Percentiles rank a stretch among this genome's conserved stretches.
Evolutionary conservation across 1,140 invertebrate genomes (phyloP).

Genomic region (Heliconius hermathena): DNA sequence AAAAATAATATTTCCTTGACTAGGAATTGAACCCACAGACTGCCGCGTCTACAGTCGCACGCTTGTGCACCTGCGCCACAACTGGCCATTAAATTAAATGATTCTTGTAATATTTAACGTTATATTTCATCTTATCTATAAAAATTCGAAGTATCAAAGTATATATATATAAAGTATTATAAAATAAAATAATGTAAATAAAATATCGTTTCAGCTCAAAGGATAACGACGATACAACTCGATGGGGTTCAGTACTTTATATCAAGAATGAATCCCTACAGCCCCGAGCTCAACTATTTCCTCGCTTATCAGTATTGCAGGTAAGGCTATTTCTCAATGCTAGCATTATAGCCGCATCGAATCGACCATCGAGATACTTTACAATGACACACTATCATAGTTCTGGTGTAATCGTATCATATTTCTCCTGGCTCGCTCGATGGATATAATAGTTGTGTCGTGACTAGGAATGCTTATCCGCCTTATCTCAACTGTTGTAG

Average conservation of each 20-base stretch:
- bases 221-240: slow-evolving; percentile 92
- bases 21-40: too few relatives aligned
- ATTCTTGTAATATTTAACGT: too few relatives aligned
- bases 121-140: too few relatives aligned
- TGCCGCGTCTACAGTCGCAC: too few relatives aligned
- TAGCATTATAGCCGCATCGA: slow-evolving; percentile 36
- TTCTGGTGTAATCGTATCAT: slow-evolving; percentile 52
- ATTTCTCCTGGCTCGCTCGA: slow-evolving; percentile 52
- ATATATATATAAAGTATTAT: neutral
- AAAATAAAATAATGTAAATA: slow-evolving; percentile 32
- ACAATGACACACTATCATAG: slow-evolving; percentile 47
- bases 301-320: slow-evolving; percentile 93
- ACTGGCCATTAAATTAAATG: too few relatives aligned
- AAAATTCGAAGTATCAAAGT: neutral
- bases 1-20: too few relatives aligned
- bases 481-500: slow-evolving; percentile 58
- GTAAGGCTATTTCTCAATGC: slow-evolving; percentile 53
- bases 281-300: slow-evolving; percentile 93
- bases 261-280: slow-evolving; percentile 93
- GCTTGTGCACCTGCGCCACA: too few relatives aligned
- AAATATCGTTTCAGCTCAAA: slow-evolving; percentile 85
- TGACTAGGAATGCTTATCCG: slow-evolving; percentile 71
- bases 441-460: slow-evolving; percentile 65
- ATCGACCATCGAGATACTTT: slow-evolving; percentile 41
- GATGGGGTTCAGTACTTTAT: slow-evolving; percentile 94